Conservation (phyloP, 2,888 invertebrate genomes). For the Philereme transversata region DNA sequence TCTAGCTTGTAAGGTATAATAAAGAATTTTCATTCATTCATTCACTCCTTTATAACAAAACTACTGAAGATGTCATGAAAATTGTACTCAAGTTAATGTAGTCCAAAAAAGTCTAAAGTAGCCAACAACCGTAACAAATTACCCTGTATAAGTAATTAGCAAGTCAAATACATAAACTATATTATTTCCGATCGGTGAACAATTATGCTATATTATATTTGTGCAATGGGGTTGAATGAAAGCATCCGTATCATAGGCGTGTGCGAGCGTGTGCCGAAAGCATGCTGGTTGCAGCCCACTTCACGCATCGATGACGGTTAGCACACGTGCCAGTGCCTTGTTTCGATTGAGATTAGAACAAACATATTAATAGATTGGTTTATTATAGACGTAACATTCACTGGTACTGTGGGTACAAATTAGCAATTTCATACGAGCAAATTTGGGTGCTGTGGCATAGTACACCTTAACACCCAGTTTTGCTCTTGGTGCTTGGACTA, state of each 20-base stretch:
- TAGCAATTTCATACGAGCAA: no score
- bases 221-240: conserved; percentile 27
- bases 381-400: conserved; percentile 5
- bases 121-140: no score
- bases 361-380: conserved; percentile 30
- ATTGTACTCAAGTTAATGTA: no score
- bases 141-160: no score
- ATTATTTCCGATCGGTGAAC: conserved; percentile 16
- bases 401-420: conserved; percentile 7
- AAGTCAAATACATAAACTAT: background rate
- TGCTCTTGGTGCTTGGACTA: no score
- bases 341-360: conserved; percentile 22
- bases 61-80: no score
- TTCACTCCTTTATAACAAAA: no score
- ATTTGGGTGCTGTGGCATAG: no score
- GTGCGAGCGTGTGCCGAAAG: conserved; percentile 28
- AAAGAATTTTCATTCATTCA: no score
- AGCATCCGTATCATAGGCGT: conserved; percentile 21
- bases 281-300: conserved; percentile 27
- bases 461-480: no score
- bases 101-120: no score
- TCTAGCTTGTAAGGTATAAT: no score
- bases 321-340: conserved; percentile 32
- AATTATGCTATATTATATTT: conserved; percentile 17
- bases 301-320: conserved; percentile 33